Evolutionary conservation across 2,113 vertebrate species (phyloP), one percentile per base, ranked within the genome.

Genomic region (Limanda limanda): DNA sequence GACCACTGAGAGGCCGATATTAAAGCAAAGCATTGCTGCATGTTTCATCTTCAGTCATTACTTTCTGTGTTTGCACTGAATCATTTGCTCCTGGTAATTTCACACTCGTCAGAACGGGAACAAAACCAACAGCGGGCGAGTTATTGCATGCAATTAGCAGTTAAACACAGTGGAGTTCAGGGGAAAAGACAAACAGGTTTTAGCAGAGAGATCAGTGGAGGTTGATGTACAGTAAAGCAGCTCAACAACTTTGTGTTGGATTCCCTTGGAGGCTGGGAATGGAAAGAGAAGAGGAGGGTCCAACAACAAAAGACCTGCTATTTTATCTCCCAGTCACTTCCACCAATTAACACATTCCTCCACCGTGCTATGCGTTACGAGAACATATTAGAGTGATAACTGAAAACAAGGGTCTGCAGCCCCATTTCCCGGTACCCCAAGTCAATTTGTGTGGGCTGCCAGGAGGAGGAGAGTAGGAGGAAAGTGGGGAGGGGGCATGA

Each of bases 311-410:
- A 61, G 51, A 45, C 52, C 74, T 82, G 54, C 15, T 65, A 47
- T 59, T 75, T 80, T 56, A 81, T 61, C 23, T 71, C 15, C 27
- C n/a, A 0, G 9, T 55, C 18, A 57, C 21, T 54, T 54, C 20
- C 13, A 68, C 70, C 80, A 88, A 89, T 91, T 87, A 92, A 77
- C 82, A 70, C 85, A 91, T 83, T 91, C 87, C 81, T 78, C 25
- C 24, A 31, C 21, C 20, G 14, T 8, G 7, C 55, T 40, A 23
- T 23, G 55, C 68, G 62, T 55, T 27, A 48, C 2, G 0, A 25
- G 23, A 54, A 56, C 78, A 74, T 65, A n/a, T 70, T n/a, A 40
- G 56, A 31, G 31, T 31, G 31, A 31, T 7, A 7, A 31, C 31
- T 31, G 31, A 56, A 76, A 71, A 71, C 68, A 72, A 35, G 63